Conservation (phyloP, 2,888 invertebrate species). For the Cryptocephalus moraei region DNA sequence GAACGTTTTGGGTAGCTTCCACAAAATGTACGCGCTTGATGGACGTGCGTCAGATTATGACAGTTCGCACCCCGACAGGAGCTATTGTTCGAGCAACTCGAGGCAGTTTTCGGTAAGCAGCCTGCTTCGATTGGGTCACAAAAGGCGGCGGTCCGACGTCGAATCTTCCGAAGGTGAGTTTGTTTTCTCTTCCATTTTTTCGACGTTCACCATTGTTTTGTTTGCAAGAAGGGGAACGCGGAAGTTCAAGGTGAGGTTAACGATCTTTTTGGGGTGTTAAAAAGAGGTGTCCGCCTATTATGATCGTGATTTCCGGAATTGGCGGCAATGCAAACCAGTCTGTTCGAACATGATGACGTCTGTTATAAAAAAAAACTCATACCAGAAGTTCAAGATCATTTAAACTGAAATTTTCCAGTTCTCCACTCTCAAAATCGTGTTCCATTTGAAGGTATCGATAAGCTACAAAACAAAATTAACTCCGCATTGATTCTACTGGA, state of each 20-base stretch:
- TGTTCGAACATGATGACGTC: no score
- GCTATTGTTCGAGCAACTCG: constrained; percentile 26
- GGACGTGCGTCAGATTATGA: constrained; percentile 23
- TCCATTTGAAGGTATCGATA: no score
- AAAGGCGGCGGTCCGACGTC: constrained; percentile 25
- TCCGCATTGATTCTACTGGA: no score
- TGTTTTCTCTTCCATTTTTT: constrained; percentile 11
- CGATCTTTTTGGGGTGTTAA: no score
- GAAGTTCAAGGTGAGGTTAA: constrained; percentile 5
- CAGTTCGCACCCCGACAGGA: constrained; percentile 17
- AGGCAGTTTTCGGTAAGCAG: constrained; percentile 37
- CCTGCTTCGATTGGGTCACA: constrained; percentile 31
- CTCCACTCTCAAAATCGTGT: no score
- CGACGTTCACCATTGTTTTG: constrained; percentile 9
- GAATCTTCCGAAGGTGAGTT: constrained; percentile 31
- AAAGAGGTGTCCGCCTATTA: no score
- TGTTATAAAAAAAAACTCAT: no score
- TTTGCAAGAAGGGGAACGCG: constrained; percentile 5
- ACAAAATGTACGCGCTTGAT: constrained; percentile 25
- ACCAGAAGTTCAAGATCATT: no score
- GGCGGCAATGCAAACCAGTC: no score
- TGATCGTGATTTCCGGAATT: no score
- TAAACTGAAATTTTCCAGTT: no score
- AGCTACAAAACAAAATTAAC: no score
- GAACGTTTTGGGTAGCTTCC: background rate